A percentile compares a stretch with the other conserved stretches of the same genome.
These are phyloP conservation scores for Alethe diademata DNA, from an alignment of 2,113 vertebrate genomes.

Conservation along the genomic window DNA sequence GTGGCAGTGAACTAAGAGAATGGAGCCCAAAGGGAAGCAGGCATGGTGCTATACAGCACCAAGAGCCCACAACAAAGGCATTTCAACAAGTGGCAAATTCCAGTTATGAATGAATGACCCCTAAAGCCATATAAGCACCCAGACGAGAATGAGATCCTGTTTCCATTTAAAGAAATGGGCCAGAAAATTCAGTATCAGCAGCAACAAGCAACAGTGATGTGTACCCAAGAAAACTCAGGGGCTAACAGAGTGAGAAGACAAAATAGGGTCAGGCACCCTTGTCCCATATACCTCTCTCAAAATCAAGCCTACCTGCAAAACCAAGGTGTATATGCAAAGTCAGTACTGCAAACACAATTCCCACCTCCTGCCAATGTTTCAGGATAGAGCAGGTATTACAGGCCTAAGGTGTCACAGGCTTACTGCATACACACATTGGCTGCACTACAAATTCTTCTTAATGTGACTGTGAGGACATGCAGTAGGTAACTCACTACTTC, in stretches of 20 bases:
- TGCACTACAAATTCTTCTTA: not conserved
- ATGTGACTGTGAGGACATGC: not conserved
- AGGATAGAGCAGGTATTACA: not conserved
- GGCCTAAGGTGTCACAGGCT: not conserved
- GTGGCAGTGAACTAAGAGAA: not conserved
- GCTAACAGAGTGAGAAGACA: not conserved
- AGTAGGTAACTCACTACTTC: not conserved
- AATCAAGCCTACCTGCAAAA: not conserved
- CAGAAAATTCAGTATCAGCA: not conserved
- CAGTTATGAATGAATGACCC: not conserved
- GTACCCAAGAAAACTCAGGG: not conserved
- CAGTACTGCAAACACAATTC: not conserved
- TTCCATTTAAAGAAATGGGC: not conserved
- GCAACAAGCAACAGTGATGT: not conserved
- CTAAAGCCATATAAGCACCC: not conserved
- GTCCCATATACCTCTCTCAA: not conserved
- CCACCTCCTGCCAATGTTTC: not conserved
- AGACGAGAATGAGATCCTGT: not conserved
- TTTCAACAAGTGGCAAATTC: not conserved
- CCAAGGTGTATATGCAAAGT: not conserved
- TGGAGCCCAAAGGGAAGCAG: not conserved
- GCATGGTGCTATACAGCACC: not conserved
- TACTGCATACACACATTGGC: not conserved
- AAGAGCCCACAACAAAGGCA: not conserved
- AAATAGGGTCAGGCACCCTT: not conserved